Evolutionary conservation across 2,797 vertebrate genomes (phyloP).

Genomic region (Ptychadena robeensis): DNA sequence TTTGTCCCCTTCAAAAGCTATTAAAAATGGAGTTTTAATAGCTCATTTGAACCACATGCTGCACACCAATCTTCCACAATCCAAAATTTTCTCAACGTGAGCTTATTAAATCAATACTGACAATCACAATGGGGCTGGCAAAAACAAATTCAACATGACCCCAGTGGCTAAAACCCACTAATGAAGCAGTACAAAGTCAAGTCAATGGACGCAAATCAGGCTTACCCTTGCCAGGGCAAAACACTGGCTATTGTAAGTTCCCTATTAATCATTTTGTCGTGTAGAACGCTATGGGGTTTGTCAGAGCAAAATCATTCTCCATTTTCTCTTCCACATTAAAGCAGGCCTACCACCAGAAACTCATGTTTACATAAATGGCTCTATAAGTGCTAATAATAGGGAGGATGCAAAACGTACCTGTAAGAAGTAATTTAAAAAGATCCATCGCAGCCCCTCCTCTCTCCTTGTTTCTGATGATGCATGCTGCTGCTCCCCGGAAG

Average conservation of each 20-base stretch:
- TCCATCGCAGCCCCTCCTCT: too few relatives aligned
- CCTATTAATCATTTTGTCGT: background rate
- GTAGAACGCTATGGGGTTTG: background rate
- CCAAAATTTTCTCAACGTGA: conserved; percentile 14
- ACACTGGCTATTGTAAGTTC: background rate
- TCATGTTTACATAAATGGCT: too few relatives aligned
- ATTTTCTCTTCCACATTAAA: too few relatives aligned
- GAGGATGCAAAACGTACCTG: too few relatives aligned
- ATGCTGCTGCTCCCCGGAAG: too few relatives aligned
- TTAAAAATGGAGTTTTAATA: conserved; percentile 69
- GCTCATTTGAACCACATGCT: conserved; percentile 70
- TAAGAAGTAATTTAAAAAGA: too few relatives aligned
- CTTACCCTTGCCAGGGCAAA: background rate
- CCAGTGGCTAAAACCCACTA: background rate
- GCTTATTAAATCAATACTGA: conserved; percentile 33
- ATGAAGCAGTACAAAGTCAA: background rate
- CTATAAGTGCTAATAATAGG: too few relatives aligned
- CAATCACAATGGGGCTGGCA: conserved; percentile 9
- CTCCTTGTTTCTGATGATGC: too few relatives aligned
- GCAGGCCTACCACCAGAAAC: too few relatives aligned
- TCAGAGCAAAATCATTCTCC: too few relatives aligned
- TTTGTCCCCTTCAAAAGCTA: conserved; percentile 64
- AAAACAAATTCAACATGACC: conserved; percentile 10
- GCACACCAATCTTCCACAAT: conserved; percentile 65
- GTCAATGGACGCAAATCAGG: background rate